Percentiles rank a stretch among this genome's conserved stretches.
phyloP scores from a whole-genome alignment of 2,113 vertebrate genomes.

The Misgurnus mizolepis region DNA sequence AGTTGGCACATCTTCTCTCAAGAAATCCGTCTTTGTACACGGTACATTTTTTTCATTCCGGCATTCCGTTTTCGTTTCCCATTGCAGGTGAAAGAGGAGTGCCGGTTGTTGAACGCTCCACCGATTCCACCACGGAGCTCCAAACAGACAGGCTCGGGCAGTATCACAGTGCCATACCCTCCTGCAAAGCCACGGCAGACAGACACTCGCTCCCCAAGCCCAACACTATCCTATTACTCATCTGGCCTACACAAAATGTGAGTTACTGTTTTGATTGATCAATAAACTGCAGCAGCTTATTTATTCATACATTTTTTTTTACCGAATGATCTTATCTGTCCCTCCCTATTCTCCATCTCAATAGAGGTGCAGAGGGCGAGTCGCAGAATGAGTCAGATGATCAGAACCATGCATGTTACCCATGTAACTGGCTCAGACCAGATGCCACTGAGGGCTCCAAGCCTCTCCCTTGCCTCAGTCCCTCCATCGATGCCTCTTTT shows the following conservation, averaged over 20 bases:
- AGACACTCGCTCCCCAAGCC: conserved; percentile 92
- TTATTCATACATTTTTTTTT: not conserved
- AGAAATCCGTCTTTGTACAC: not conserved
- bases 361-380: conserved; percentile 79
- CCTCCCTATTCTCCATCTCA: conserved; percentile 48
- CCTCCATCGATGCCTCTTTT: conserved; percentile 73
- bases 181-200: conserved; percentile 81
- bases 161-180: conserved; percentile 74
- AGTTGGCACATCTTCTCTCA: not conserved
- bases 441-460: conserved; percentile 72
- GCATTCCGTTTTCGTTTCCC: too few species aligned
- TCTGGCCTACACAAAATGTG: conserved; percentile 97
- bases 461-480: conserved; percentile 69
- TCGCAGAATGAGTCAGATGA: conserved; percentile 68
- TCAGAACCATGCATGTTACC: conserved; percentile 81
- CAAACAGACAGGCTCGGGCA: conserved; percentile 75
- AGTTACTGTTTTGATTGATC: conserved; percentile 59
- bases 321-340: not conserved
- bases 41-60: too few species aligned
- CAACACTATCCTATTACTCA: conserved; percentile 96
- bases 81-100: conserved; percentile 93
- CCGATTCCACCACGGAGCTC: conserved; percentile 91
- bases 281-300: not conserved
- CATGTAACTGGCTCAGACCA: conserved; percentile 78
- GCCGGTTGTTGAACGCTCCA: conserved; percentile 93